Conservation (phyloP, 1,140 invertebrate genomes). For the Doryteuthis pealeii region DNA sequence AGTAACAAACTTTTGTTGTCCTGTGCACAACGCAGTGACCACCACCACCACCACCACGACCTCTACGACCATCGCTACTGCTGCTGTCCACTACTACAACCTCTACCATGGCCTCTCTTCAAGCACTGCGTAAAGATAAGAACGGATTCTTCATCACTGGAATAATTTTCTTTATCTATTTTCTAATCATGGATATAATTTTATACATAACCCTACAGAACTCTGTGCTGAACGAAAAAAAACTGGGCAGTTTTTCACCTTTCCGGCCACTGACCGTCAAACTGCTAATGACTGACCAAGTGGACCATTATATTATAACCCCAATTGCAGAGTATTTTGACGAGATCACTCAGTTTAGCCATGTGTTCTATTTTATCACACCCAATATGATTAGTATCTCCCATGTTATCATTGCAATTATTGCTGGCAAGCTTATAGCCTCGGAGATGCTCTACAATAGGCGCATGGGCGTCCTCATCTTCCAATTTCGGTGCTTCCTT, state of each 20-base stretch:
- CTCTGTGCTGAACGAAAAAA: constrained; percentile 37
- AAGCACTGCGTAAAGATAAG: constrained; percentile 11
- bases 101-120: background rate
- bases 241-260: constrained; percentile 32
- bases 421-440: constrained; percentile 48
- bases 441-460: constrained; percentile 44
- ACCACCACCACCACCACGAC: too few relatives aligned
- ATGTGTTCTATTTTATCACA: constrained; percentile 51
- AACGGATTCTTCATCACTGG: constrained; percentile 9
- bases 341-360: constrained; percentile 47
- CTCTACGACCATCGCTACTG: too few relatives aligned
- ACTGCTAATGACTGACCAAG: constrained; percentile 52
- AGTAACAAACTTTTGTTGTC: too few relatives aligned
- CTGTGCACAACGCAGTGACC: too few relatives aligned
- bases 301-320: constrained; percentile 47
- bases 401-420: constrained; percentile 44
- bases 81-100: background rate
- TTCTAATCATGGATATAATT: constrained; percentile 51
- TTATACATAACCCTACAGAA: constrained; percentile 41
- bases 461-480: constrained; percentile 49
- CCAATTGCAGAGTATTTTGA: constrained; percentile 53
- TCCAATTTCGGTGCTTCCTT: constrained; percentile 48
- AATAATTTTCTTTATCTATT: constrained; percentile 38
- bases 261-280: constrained; percentile 53
- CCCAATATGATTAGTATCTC: constrained; percentile 53